Evolutionary conservation across 2,888 invertebrate genomes (phyloP).

Genomic region (Eledona agricola): DNA sequence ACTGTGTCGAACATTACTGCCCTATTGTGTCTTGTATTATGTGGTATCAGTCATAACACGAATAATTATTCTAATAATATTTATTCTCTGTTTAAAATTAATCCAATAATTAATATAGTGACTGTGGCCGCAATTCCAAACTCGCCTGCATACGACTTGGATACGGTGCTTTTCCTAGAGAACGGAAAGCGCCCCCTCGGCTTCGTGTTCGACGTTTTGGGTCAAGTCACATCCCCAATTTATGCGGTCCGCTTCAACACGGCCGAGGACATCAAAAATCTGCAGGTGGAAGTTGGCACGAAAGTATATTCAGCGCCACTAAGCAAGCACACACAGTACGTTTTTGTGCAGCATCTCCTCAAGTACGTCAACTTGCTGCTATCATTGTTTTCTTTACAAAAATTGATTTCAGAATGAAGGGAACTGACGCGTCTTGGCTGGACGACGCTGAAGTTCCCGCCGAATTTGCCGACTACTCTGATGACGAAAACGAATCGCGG

Average conservation of each 20-base stretch:
- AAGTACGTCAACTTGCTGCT: conserved; percentile 66
- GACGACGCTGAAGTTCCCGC: conserved; percentile 83
- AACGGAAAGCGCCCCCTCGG: conserved; percentile 79
- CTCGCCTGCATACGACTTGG: conserved; percentile 83
- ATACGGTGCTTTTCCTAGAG: conserved; percentile 86
- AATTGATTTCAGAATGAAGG: conserved; percentile 71
- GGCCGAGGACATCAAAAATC: conserved; percentile 74
- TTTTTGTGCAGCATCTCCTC: conserved; percentile 77
- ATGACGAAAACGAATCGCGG: conserved; percentile 82
- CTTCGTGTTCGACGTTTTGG: conserved; percentile 91
- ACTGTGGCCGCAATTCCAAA: conserved; percentile 77
- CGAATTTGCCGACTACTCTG: conserved; percentile 80
- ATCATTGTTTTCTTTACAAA: no score
- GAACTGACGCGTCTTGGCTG: conserved; percentile 89
- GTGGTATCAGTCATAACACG: no score
- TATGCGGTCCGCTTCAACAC: conserved; percentile 93
- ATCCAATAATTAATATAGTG: conserved; percentile 65
- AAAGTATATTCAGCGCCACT: conserved; percentile 86
- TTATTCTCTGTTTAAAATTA: background rate
- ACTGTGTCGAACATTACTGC: no score
- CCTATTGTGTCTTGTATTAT: no score
- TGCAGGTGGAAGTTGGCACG: conserved; percentile 73
- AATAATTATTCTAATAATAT: conserved; percentile 4
- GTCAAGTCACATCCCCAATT: conserved; percentile 83
- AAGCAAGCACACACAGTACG: conserved; percentile 77